Conservation (phyloP, 2,797 vertebrate genomes). For the Morelia viridis region DNA sequence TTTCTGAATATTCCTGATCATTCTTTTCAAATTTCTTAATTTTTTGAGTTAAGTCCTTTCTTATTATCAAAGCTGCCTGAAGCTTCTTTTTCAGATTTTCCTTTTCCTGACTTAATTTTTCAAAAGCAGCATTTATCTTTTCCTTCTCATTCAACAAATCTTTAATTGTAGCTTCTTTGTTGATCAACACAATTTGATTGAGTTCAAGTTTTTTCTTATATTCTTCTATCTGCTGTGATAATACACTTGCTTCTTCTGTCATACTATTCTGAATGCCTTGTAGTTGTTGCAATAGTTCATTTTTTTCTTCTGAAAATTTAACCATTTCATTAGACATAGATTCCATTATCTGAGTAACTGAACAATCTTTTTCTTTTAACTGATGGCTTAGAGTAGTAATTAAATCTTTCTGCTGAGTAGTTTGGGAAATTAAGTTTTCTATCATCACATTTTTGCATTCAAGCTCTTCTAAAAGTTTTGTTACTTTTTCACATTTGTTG, state of each 20-base stretch:
- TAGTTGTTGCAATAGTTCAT: conserved; percentile 67
- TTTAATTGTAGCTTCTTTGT: conserved; percentile 64
- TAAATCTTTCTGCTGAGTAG: conserved; percentile 83
- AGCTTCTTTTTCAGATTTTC: conserved; percentile 85
- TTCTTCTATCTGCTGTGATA: conserved; percentile 71
- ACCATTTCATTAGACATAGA: conserved; percentile 81
- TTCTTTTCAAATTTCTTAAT: conserved; percentile 77
- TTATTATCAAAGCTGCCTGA: conserved; percentile 81
- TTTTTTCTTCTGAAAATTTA: conserved; percentile 75
- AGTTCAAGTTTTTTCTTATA: conserved; percentile 59
- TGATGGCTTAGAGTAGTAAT: conserved; percentile 81
- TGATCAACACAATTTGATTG: conserved; percentile 58
- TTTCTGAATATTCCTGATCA: conserved; percentile 67
- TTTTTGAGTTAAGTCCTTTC: conserved; percentile 84
- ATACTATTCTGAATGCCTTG: conserved; percentile 59
- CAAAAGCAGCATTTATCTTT: conserved; percentile 68
- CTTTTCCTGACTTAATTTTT: conserved; percentile 79
- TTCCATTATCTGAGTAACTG: conserved; percentile 78
- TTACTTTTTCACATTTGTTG: conserved; percentile 58
- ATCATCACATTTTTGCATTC: conserved; percentile 74
- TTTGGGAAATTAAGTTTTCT: conserved; percentile 75
- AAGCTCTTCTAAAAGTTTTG: conserved; percentile 62
- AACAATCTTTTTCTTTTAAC: conserved; percentile 80
- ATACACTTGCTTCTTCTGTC: conserved; percentile 53
- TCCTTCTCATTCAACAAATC: conserved; percentile 71